These are phyloP conservation scores for Alcis repandata DNA, from an alignment of 2,888 invertebrate genomes.

Conservation along the genomic window DNA sequence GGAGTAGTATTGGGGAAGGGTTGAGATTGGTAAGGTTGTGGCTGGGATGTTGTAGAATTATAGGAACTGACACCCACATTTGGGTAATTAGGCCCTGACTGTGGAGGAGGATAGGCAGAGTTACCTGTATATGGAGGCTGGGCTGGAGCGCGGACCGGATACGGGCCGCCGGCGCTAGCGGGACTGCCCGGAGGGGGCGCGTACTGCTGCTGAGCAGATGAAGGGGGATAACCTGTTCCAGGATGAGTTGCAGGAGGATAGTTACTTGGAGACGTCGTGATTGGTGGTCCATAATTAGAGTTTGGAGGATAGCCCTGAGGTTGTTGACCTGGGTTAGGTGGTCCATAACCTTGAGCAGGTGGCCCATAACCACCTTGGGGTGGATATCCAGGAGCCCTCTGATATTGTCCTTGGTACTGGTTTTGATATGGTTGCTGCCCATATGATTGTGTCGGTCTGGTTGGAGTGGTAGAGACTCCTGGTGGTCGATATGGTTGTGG, in stretches of 20 bases:
- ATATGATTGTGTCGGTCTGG: conserved; percentile 89
- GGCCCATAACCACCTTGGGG: conserved; percentile 90
- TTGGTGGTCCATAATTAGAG: conserved; percentile 88
- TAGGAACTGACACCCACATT: conserved; percentile 82
- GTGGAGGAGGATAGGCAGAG: conserved; percentile 79
- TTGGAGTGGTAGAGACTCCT: conserved; percentile 84
- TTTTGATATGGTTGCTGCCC: conserved; percentile 90
- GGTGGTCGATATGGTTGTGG: conserved; percentile 83
- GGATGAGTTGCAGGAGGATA: conserved; percentile 85
- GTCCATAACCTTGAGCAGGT: conserved; percentile 88
- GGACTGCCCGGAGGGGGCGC: conserved; percentile 82
- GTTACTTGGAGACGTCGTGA: conserved; percentile 85
- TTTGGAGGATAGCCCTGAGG: conserved; percentile 90
- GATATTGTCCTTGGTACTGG: conserved; percentile 88
- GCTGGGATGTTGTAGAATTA: conserved; percentile 80
- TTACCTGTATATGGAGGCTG: conserved; percentile 82
- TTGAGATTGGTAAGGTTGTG: conserved; percentile 82
- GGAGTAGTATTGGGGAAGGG: conserved; percentile 82
- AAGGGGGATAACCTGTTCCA: conserved; percentile 79
- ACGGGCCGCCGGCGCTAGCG: conserved; percentile 75
- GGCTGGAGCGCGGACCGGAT: conserved; percentile 76
- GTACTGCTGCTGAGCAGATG: conserved; percentile 80
- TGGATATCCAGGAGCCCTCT: conserved; percentile 87
- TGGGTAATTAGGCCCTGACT: conserved; percentile 77
- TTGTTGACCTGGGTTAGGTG: conserved; percentile 87